phyloP scores from a whole-genome alignment of 2,797 vertebrate genomes.

The Tangara arthus region DNA sequence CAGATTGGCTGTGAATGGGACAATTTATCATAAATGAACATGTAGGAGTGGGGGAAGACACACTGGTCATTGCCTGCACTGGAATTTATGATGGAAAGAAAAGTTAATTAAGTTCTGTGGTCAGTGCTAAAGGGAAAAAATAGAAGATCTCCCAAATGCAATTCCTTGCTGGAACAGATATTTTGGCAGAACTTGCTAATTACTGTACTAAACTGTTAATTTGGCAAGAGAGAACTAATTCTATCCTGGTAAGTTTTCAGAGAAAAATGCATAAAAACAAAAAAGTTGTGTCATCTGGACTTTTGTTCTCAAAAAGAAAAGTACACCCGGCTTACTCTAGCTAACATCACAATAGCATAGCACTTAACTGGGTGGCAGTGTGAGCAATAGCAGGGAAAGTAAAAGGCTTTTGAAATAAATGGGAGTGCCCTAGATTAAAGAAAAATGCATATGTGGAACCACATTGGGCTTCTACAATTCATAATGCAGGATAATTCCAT shows the following conservation, averaged over 20 bases:
- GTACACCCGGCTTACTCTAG: neutral
- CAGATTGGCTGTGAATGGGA: constrained; percentile 42
- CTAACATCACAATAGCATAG: neutral
- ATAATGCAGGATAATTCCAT: neutral
- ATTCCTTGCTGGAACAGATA: constrained; percentile 55
- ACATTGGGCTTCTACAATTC: neutral
- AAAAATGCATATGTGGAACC: neutral
- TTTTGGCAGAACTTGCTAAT: constrained; percentile 71
- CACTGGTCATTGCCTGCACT: constrained; percentile 57
- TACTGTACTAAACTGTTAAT: constrained; percentile 51
- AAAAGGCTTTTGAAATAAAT: neutral
- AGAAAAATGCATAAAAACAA: constrained; percentile 36
- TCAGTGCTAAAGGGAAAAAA: constrained; percentile 68
- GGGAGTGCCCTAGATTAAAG: neutral
- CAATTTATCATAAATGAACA: constrained; percentile 72
- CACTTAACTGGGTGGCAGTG: neutral
- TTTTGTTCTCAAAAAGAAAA: constrained; percentile 30
- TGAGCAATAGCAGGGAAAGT: neutral
- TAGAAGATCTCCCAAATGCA: constrained; percentile 57
- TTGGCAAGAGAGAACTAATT: constrained; percentile 50
- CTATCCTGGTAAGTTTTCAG: constrained; percentile 51
- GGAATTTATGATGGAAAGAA: constrained; percentile 74
- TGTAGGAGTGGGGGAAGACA: constrained; percentile 62
- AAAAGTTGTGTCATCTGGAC: constrained; percentile 34
- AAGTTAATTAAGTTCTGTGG: constrained; percentile 77